Conservation (phyloP, 2,888 invertebrate species). For the Urechis unicinctus region DNA sequence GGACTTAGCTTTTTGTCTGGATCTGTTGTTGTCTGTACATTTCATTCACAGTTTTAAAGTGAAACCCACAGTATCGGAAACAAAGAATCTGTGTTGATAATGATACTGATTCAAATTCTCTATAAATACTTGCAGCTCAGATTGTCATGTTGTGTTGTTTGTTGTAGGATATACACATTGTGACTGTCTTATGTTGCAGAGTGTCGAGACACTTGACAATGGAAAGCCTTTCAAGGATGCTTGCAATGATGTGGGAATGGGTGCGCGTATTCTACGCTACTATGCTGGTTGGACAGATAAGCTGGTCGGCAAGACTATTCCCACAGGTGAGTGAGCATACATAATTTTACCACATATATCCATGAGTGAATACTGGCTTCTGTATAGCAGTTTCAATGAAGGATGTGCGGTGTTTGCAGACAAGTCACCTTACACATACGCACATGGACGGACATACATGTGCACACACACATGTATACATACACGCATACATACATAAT, state of each 20-base stretch:
- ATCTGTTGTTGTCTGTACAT: too few species aligned
- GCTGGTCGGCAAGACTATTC: constrained; percentile 76
- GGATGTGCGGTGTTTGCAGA: neutral
- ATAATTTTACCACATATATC: neutral
- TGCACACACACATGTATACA: constrained; percentile 4
- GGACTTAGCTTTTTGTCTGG: too few species aligned
- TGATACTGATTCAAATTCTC: too few species aligned
- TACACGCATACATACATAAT: constrained; percentile 5
- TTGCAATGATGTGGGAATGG: neutral
- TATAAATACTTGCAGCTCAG: neutral
- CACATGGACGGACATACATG: constrained; percentile 2
- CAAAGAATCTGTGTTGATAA: too few species aligned
- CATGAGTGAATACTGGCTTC: neutral
- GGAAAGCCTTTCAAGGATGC: constrained; percentile 65
- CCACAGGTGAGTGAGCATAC: constrained; percentile 57
- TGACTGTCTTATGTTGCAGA: too few species aligned
- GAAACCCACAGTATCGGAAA: too few species aligned
- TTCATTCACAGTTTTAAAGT: too few species aligned
- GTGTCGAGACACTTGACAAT: constrained; percentile 89
- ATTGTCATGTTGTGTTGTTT: too few species aligned
- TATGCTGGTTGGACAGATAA: constrained; percentile 83
- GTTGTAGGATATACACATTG: too few species aligned
- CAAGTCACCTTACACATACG: neutral
- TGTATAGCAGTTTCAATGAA: neutral
- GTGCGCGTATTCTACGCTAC: constrained; percentile 24